Evolutionary conservation across 2,113 vertebrate genomes (phyloP), one percentile per base, ranked within the genome.

Genomic region (Collichthys lucidus): DNA sequence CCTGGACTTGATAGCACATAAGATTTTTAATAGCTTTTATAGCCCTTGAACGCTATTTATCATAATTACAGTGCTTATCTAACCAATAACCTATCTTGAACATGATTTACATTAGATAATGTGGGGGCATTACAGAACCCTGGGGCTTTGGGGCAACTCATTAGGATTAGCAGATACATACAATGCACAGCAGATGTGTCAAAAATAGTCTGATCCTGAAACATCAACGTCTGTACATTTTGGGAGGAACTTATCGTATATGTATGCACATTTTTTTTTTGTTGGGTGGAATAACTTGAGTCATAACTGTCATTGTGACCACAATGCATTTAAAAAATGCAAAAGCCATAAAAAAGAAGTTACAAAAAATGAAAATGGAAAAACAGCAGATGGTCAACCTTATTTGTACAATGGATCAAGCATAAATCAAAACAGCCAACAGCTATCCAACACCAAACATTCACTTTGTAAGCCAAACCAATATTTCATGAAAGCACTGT

Each of bases 61-160:
- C 19, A 57, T 74, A 70, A 74, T 56, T 66, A 24, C 15, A 77
- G 20, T 24, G 11, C 19, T 67, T 67, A 71, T 60, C 10, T 46
- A 59, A 6, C 17, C 31, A 61, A 11, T 69, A 24, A 66, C 12
- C 0, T 29, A n/a, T 64, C 53, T 40, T 14, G 5, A 59, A 4
- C 10, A 24, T 78, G 10, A 78, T 69, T 52, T 50, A 74, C 60
- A 40, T 73, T 65, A 50, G 16, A 79, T 82, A 74, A 77, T 53
- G 57, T 35, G 14, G 7, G 17, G 16, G 24, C 24, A 59, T 56
- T 69, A 55, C 10, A 76, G 44, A 82, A 72, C 20, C 55, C 22
- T 64, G 52, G 61, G 31, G 47, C 42, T 59, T 72, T 44, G 4
- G 8, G 46, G n/a, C 16, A 61, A 22, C 44, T 60, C 52, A 73